Conservation (phyloP, 2,888 invertebrate species). For the Dinocampus coccinellae region DNA sequence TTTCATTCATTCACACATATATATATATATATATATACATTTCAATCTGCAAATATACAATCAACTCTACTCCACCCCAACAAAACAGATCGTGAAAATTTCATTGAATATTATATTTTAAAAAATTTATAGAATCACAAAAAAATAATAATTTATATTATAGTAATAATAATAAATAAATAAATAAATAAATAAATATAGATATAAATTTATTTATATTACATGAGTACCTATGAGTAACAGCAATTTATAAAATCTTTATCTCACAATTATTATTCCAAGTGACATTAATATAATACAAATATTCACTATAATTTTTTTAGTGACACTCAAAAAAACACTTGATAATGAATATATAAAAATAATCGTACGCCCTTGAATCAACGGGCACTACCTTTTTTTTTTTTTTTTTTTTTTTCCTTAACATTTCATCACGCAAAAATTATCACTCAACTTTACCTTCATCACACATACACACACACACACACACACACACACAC, state of each 20-base stretch:
- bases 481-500: too few relatives aligned
- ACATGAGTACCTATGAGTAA: too few relatives aligned
- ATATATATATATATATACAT: background rate
- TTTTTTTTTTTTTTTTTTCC: too few relatives aligned
- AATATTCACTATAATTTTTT: background rate
- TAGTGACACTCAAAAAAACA: slow-evolving; percentile 6
- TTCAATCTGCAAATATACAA: too few relatives aligned
- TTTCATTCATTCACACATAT: background rate
- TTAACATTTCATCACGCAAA: background rate
- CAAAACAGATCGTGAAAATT: background rate
- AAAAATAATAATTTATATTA: too few relatives aligned
- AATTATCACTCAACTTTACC: background rate
- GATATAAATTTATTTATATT: too few relatives aligned
- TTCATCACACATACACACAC: too few relatives aligned
- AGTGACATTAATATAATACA: background rate
- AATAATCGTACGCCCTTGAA: background rate
- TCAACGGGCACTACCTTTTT: background rate
- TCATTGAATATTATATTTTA: background rate
- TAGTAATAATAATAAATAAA: background rate
- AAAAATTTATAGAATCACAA: background rate
- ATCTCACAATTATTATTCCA: background rate
- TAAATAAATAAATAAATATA: background rate
- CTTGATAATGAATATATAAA: slow-evolving; percentile 15
- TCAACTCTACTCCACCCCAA: background rate
- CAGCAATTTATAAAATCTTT: too few relatives aligned